Conservation (phyloP, 1,140 invertebrate species). For the Sesamia nonagrioides region DNA sequence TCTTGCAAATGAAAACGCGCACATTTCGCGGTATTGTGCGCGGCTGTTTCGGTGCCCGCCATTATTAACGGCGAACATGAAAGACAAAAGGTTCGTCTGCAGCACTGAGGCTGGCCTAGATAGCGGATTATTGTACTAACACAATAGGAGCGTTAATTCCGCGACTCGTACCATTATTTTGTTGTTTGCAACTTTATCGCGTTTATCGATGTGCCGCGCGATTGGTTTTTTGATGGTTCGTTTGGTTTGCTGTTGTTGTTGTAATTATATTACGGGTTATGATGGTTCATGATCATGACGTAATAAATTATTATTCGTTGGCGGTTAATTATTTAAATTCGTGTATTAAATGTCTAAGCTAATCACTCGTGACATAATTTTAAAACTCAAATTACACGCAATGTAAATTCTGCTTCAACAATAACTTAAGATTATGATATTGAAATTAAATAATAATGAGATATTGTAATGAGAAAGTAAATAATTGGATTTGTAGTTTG, state of each 20-base stretch:
- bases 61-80: slow-evolving; percentile 88
- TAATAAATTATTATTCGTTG: background rate
- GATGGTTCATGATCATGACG: background rate
- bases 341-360: too few relatives aligned
- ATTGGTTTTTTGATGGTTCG: slow-evolving; percentile 70
- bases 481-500: too few relatives aligned
- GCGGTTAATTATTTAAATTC: background rate
- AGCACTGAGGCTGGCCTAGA: slow-evolving; percentile 87
- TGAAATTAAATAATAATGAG: too few relatives aligned
- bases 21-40: slow-evolving; percentile 87
- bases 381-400: too few relatives aligned
- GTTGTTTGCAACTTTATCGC: slow-evolving; percentile 86
- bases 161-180: slow-evolving; percentile 86
- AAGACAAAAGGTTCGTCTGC: slow-evolving; percentile 88
- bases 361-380: too few relatives aligned
- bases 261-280: background rate
- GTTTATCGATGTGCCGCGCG: slow-evolving; percentile 77
- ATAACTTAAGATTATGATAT: too few relatives aligned
- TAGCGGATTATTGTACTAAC: slow-evolving; percentile 87
- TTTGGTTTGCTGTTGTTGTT: slow-evolving; percentile 60
- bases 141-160: slow-evolving; percentile 87
- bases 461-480: too few relatives aligned
- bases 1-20: slow-evolving; percentile 88
- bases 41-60: slow-evolving; percentile 87
- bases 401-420: too few relatives aligned